Evolutionary conservation across 2,888 invertebrate species (phyloP), one percentile per base, ranked within the genome.

Genomic region (Archaeoteleia sp.): DNA sequence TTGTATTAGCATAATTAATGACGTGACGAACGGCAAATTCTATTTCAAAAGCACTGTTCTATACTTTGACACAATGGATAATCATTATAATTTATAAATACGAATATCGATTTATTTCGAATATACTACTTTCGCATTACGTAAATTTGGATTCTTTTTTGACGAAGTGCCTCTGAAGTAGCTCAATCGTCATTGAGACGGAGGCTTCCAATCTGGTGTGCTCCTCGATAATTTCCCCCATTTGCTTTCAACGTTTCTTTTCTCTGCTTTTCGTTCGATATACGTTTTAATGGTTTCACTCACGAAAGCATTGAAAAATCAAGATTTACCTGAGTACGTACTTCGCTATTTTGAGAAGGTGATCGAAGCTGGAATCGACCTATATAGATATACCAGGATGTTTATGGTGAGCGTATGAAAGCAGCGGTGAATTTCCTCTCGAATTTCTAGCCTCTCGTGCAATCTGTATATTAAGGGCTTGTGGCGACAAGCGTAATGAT

Each of bases 241-340:
- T 66, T 62, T 65, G 45, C 49, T 62, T 25, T 20, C 57, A 29
- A 14, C 30, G 34, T 37, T 60, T 39, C 40, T 32, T 27, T 29
- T 29, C 23, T 42, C 27, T 9, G 34, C 7, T 37, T 43, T 51
- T 43, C 58, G 23, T 48, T 51, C 20, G 27, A 15, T 15, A 55
- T 53, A 54, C 43, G 39, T 61, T 73, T 78, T 80, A 80, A 82
- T 80, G 76, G 76, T 62, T 74, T 77, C 65, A 73, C 77, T 78
- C 82, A 81, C 81, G 81, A 72, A 79, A 73, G 73, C 48, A 61
- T 62, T 74, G 76, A 76, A 80, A 80, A 80, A 77, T 78, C 75
- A 70, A 73, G 68, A 68, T 68, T 63, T 66, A 57, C 67, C 46
- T 70, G 61, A 14, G 65, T 69, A 65, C 67, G 74, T 55, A 70